phyloP scores from a whole-genome alignment of 2,888 invertebrate genomes.

The Perizoma flavofasciatum region DNA sequence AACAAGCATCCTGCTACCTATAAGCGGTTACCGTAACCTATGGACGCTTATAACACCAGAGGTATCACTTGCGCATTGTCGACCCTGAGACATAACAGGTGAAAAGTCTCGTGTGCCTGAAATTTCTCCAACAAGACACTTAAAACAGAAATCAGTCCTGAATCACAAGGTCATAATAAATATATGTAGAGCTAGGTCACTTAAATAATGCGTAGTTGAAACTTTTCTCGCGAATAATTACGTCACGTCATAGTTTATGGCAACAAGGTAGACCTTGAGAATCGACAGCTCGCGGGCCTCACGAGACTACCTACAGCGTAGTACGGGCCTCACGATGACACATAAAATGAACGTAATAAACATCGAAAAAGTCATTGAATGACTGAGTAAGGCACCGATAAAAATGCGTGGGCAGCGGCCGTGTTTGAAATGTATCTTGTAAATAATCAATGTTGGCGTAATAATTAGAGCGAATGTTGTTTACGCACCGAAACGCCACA shows the following conservation, averaged over 20 bases:
- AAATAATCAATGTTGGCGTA: constrained; percentile 19
- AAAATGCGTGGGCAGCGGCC: constrained; percentile 21
- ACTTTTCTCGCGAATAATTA: no score
- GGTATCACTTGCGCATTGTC: no score
- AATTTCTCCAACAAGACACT: no score
- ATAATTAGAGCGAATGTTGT: constrained; percentile 6
- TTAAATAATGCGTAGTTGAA: no score
- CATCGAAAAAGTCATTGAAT: constrained; percentile 25
- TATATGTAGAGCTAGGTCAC: no score
- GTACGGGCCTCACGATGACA: constrained; percentile 40
- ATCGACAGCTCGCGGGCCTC: constrained; percentile 32
- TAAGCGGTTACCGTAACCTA: no score
- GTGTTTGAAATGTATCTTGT: constrained; percentile 12
- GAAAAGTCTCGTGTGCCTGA: no score
- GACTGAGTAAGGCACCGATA: constrained; percentile 18
- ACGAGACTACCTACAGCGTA: constrained; percentile 26
- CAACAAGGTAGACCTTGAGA: constrained; percentile 31
- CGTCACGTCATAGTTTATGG: constrained; percentile 33
- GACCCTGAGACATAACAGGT: no score
- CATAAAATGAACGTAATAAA: constrained; percentile 33
- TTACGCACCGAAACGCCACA: background rate
- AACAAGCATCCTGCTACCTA: no score
- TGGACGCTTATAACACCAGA: no score
- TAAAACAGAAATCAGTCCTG: no score
- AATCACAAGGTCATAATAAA: no score